These are phyloP conservation scores for Mandrillus leucophaeus DNA, from an alignment of 2,113 vertebrate species.

Conservation along the genomic window DNA sequence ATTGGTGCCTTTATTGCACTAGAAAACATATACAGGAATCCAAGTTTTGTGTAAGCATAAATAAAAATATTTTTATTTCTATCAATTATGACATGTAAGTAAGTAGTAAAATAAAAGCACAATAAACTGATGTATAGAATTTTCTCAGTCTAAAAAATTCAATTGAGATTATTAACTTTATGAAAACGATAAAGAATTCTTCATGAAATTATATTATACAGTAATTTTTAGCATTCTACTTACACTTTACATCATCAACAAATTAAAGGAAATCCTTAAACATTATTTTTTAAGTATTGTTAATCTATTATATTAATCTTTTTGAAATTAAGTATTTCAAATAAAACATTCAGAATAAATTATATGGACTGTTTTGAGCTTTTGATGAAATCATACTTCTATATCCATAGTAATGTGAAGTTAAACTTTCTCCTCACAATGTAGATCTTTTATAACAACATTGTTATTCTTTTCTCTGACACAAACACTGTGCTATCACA, in stretches of 20 bases:
- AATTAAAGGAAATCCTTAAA: not conserved
- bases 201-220: not conserved
- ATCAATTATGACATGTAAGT: not conserved
- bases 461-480: not conserved
- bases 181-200: slow-evolving; percentile 32
- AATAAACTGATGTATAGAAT: slow-evolving; percentile 16
- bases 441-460: not conserved
- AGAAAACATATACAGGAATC: slow-evolving; percentile 55
- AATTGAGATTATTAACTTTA: slow-evolving; percentile 65
- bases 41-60: slow-evolving; percentile 47
- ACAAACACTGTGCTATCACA: not conserved
- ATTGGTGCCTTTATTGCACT: not conserved
- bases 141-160: slow-evolving; percentile 54
- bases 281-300: not conserved
- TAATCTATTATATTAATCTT: not conserved
- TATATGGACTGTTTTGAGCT: not conserved
- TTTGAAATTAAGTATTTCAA: not conserved
- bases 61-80: slow-evolving; percentile 67
- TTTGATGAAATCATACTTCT: not conserved
- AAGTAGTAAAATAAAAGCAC: not conserved
- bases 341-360: not conserved
- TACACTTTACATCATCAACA: not conserved
- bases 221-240: not conserved
- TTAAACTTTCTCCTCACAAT: not conserved
- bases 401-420: not conserved